phyloP scores from a whole-genome alignment of 2,797 vertebrate genomes.

The Schizopygopsis pylzovi region DNA sequence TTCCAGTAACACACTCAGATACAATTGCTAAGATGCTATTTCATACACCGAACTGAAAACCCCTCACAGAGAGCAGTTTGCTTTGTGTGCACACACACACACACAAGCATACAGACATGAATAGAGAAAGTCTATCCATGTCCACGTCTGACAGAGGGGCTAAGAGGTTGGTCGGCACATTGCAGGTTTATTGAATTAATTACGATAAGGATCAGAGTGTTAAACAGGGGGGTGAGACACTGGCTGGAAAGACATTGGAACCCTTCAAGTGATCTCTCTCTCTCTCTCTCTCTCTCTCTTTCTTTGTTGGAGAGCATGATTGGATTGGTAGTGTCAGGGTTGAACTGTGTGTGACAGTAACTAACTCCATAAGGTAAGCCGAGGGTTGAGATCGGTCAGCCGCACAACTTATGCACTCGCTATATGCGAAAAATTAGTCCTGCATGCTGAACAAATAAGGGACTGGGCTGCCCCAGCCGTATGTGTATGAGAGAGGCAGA shows the following conservation, averaged over 20 bases:
- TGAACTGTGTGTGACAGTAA: slow-evolving; percentile 98
- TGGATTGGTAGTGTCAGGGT: slow-evolving; percentile 99
- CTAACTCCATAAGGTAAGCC: slow-evolving; percentile 93
- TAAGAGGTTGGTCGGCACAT: slow-evolving; percentile 94
- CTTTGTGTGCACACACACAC: background rate
- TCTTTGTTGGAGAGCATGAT: slow-evolving; percentile 77
- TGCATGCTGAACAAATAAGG: slow-evolving; percentile 96
- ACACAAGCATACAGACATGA: slow-evolving; percentile 23
- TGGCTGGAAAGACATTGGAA: slow-evolving; percentile 86
- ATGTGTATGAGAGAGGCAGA: slow-evolving; percentile 50
- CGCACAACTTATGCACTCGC: slow-evolving; percentile 86
- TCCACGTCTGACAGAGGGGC: slow-evolving; percentile 84
- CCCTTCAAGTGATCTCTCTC: slow-evolving; percentile 84
- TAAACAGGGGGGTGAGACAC: slow-evolving; percentile 96
- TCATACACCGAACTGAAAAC: slow-evolving; percentile 7
- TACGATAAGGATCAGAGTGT: slow-evolving; percentile 99
- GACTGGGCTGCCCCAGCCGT: slow-evolving; percentile 45
- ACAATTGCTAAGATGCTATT: slow-evolving; percentile 1
- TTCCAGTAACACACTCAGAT: slow-evolving; percentile 17
- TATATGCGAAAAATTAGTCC: slow-evolving; percentile 95
- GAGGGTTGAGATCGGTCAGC: slow-evolving; percentile 69
- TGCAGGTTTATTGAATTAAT: slow-evolving; percentile 99
- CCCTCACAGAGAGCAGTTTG: background rate
- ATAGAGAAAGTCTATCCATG: slow-evolving; percentile 87
- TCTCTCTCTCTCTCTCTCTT: slow-evolving; percentile 65